phyloP scores from a whole-genome alignment of 2,113 vertebrate species.

The Sander vitreus region DNA sequence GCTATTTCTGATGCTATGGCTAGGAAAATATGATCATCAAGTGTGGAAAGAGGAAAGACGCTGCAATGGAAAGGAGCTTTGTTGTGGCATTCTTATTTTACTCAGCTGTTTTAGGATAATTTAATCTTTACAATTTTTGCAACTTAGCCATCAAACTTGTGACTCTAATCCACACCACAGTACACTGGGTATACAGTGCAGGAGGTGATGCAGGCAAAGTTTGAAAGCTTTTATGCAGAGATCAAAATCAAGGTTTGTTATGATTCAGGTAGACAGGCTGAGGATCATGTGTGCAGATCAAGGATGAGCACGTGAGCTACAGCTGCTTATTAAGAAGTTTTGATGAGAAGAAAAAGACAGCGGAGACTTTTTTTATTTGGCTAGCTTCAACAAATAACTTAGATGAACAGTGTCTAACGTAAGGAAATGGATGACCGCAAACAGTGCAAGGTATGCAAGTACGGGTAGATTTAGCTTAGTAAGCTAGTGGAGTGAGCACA shows the following conservation, averaged over 20 bases:
- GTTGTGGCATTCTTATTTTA: neutral
- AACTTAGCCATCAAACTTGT: slow-evolving; percentile 23
- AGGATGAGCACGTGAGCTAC: neutral
- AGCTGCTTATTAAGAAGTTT: neutral
- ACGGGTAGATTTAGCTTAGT: slow-evolving; percentile 14
- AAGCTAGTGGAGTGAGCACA: slow-evolving; percentile 37
- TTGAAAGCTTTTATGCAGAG: neutral
- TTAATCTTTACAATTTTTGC: neutral
- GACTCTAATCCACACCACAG: neutral
- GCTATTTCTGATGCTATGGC: slow-evolving; percentile 6
- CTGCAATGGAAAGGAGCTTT: neutral
- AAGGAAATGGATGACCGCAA: neutral
- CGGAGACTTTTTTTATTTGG: neutral
- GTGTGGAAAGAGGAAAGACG: neutral
- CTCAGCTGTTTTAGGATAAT: neutral
- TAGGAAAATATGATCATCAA: neutral
- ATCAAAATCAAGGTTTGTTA: neutral
- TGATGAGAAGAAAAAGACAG: neutral
- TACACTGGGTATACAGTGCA: neutral
- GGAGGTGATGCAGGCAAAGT: neutral
- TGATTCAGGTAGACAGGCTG: neutral
- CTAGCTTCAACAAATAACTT: neutral
- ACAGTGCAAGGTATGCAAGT: slow-evolving; percentile 10
- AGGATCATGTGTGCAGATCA: neutral
- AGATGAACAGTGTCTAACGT: neutral